Base-by-base conservation (phyloP, 2,888 invertebrate genomes). In the Brachyopa scutellaris region DNA sequence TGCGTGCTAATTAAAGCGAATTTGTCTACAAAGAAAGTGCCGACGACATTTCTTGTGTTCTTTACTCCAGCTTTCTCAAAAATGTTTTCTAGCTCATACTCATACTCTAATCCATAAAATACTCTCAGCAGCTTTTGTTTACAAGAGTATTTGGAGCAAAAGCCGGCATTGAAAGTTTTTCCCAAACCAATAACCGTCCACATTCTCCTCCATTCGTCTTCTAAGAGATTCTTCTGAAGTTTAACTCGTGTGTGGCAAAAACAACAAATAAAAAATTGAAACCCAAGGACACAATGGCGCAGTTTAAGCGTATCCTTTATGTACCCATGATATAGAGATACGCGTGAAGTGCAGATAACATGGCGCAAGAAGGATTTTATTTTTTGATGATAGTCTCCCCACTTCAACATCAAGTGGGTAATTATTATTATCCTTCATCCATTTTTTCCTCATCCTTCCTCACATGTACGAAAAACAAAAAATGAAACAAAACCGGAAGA, bases 1-100 rank as follows among this genome's bases (percentile, higher is more conserved):
- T 83, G 78, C 83, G 83, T 83, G 78, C 83, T 83, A 83, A 83
- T 83, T 83, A 77, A 78, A 83, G 77, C 78, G 62, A 73, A 83
- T 83, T 78, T 83, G 77, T 78, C 49, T 78, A 83, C 78, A 83
- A 83, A 83, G 83, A 62, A 83, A 83, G 78, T 83, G 83, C 83
- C 83, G 77, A 72, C 77, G 57, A 77, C 49, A 42, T 69, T 80
- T 57, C 69, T 70, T 67, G 36, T 79, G 31, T 38, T 67, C 40
- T 55, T 61, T 47, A 55, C 38, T 62, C 38, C 17, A 31, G 51
- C 33, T 78, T 55, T 51, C 31, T 51, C 42, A 59, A 36, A 17
- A 47, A n/a, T 21, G 31, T 13, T 23, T 26, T 45, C 21, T 38
- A 55, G 29, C 21, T 26, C 38, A 38, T 15, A 11, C 4, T 6